Percentiles rank a stretch among this genome's conserved stretches.
Conservation (phyloP, 2,888 invertebrate species). For the Isoperla grammatica region DNA sequence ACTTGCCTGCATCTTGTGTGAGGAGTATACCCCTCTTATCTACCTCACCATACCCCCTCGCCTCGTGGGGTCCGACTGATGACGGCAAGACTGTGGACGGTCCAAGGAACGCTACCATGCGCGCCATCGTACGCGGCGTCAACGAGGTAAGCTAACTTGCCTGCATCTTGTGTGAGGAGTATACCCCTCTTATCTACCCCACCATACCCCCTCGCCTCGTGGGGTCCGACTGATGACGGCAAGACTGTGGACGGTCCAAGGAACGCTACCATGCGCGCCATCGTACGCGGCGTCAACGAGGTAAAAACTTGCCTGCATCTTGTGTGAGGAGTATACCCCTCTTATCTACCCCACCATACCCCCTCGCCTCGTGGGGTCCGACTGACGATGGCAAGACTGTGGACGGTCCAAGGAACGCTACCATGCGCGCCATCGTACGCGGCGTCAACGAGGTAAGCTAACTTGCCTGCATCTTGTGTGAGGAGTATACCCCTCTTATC, state of each 20-base stretch:
- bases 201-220: no score
- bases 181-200: no score
- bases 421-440: constrained; percentile 97
- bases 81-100: constrained; percentile 99
- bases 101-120: constrained; percentile 97
- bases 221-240: constrained; percentile 99
- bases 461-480: no score
- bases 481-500: no score
- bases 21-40: no score
- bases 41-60: no score
- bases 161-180: no score
- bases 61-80: constrained; percentile 99
- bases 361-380: constrained; percentile 99
- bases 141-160: constrained; percentile 71
- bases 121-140: constrained; percentile 97
- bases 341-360: no score
- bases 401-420: constrained; percentile 97
- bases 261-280: constrained; percentile 98
- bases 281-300: constrained; percentile 98
- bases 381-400: constrained; percentile 99
- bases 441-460: constrained; percentile 97
- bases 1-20: no score
- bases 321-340: no score
- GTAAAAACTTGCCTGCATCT: constrained; percentile 47
- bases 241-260: constrained; percentile 98